phyloP scores from a whole-genome alignment of 2,888 invertebrate species.

The Sicus ferrugineus region DNA sequence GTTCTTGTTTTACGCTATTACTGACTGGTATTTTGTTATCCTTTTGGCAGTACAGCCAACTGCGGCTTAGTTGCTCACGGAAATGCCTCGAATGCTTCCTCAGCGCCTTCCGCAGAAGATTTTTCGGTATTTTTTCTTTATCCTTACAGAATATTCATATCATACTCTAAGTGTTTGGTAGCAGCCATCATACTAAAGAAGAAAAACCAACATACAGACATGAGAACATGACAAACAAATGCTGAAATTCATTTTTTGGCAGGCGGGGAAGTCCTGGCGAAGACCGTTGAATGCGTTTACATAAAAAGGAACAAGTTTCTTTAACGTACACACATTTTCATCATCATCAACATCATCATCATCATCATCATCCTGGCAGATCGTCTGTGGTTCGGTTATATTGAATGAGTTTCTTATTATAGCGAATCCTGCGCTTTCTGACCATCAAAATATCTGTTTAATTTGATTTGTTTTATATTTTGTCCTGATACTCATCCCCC shows the following conservation, averaged over 20 bases:
- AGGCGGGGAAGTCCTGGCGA: neutral
- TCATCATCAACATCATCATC: no score
- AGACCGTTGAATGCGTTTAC: neutral
- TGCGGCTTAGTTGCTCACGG: no score
- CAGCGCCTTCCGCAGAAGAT: conserved; percentile 7
- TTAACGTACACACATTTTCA: neutral
- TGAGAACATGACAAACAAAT: conserved; percentile 13
- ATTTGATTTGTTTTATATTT: no score
- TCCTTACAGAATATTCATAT: conserved; percentile 30
- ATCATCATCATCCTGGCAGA: no score
- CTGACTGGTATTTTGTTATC: conserved; percentile 17
- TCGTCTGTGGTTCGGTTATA: no score
- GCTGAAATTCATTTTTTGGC: conserved; percentile 15
- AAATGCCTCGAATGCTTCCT: conserved; percentile 3
- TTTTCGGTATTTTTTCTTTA: neutral
- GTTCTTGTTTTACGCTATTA: no score
- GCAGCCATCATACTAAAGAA: neutral
- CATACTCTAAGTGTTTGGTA: conserved; percentile 9
- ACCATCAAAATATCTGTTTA: no score
- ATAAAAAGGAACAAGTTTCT: neutral
- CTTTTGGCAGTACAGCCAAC: conserved; percentile 17
- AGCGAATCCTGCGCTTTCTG: no score
- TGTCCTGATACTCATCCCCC: no score
- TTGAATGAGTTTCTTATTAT: no score
- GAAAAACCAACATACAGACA: neutral